Conservation (phyloP, 2,888 invertebrate species). For the Ethmia dodecea region DNA sequence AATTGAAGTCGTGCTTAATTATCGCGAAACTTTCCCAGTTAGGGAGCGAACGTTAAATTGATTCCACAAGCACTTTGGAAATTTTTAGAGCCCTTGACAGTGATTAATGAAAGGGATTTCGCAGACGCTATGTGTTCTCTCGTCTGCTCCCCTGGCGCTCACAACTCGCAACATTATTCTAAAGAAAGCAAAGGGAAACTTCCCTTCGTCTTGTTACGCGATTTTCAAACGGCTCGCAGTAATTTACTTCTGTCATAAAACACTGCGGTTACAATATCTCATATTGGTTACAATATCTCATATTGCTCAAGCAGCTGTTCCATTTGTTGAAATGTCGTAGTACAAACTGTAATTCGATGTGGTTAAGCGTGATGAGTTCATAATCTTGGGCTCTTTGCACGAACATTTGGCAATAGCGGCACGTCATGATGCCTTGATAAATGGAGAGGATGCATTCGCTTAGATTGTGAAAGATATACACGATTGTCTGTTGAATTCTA, state of each 20-base stretch:
- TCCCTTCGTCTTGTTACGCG: conserved; percentile 29
- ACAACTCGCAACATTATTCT: conserved; percentile 43
- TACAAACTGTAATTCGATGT: conserved; percentile 48
- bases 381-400: conserved; percentile 44
- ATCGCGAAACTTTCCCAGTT: conserved; percentile 56
- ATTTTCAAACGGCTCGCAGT: conserved; percentile 34
- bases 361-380: conserved; percentile 60
- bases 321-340: conserved; percentile 30
- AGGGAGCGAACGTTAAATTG: conserved; percentile 64
- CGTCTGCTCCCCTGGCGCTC: conserved; percentile 34
- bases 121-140: conserved; percentile 48
- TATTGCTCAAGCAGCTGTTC: conserved; percentile 52
- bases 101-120: conserved; percentile 73
- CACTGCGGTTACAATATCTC: conserved; percentile 43
- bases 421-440: conserved; percentile 45
- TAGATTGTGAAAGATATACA: conserved; percentile 39
- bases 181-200: conserved; percentile 52
- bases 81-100: conserved; percentile 70
- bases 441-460: conserved; percentile 42
- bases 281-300: conserved; percentile 39
- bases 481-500: no score
- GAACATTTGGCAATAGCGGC: conserved; percentile 56
- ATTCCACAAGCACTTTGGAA: conserved; percentile 65
- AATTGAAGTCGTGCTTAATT: conserved; percentile 68
- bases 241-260: conserved; percentile 56